Evolutionary conservation across 2,888 invertebrate genomes (phyloP), one percentile per base, ranked within the genome.

Genomic region (Flabesymbios commensalis): DNA sequence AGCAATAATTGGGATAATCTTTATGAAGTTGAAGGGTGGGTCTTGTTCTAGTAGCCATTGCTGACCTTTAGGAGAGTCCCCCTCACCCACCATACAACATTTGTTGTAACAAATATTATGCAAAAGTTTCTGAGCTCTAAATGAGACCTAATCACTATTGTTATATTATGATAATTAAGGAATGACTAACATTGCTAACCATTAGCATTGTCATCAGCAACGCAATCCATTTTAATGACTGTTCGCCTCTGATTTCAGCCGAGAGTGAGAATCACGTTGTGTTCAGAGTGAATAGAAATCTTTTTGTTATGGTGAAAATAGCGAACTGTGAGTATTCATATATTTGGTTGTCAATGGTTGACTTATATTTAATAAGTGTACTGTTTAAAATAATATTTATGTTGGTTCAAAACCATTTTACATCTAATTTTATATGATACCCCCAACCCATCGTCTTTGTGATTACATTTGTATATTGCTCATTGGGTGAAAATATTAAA

Each of bases 271-370:
- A 84, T 59, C 87, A 88, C 57, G 85, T 90, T 64, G 88, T 87
- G 75, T 92, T 91, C 83, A 89, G 89, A 7, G 80, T 92, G 32
- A 89, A 90, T 78, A 86, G 87, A 63, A 92, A 91, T 81, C 86
- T 92, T 47, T 88, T 87, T 76, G 88, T 91, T 14, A 86, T 87
- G 68, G 88, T 90, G 17, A 90, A 90, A 83, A 87, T 91, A 69
- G 85, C 90, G 43, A 87, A 88, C 77, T 86, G 91, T 91, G 84
- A 88, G 90, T 88, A 33, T 45, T 22, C 3, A 33, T 5, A 55
- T 19, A 31, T n/a, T 22, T 43, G 3, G 4, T 24, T 3, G 31
- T 28, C n/a, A 48, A 14, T 45, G 10, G 10, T n/a, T 19, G 22
- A 7, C n/a, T 45, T 10, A 10, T 45, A 19, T 45, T 17, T 7